These are phyloP conservation scores for Lymantria monacha DNA, from an alignment of 2,888 invertebrate genomes.

Conservation along the genomic window DNA sequence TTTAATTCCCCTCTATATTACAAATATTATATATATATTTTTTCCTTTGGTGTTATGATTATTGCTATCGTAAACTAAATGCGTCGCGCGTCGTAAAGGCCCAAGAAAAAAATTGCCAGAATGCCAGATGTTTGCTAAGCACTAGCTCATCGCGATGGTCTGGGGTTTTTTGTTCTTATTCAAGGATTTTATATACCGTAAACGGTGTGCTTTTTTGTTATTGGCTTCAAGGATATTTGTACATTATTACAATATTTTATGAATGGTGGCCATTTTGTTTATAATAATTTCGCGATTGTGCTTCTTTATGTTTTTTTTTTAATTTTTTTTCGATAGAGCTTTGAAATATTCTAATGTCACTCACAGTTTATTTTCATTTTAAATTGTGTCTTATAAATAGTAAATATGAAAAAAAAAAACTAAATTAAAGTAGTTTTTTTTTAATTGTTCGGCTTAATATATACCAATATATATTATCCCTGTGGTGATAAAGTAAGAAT, in stretches of 20 bases:
- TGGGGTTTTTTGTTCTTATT: slow-evolving; percentile 7
- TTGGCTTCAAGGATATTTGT: neutral
- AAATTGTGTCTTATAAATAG: too few relatives aligned
- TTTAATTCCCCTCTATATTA: slow-evolving; percentile 20
- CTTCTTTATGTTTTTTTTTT: neutral
- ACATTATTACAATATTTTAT: neutral
- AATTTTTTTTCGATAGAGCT: neutral
- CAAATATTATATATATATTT: slow-evolving; percentile 20
- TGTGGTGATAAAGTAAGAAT: too few relatives aligned
- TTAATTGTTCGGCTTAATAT: too few relatives aligned
- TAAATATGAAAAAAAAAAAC: too few relatives aligned
- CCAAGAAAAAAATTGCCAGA: slow-evolving; percentile 27
- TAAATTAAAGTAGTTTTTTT: too few relatives aligned
- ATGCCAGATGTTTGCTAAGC: slow-evolving; percentile 26
- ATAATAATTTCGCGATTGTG: neutral
- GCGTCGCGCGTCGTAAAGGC: slow-evolving; percentile 16
- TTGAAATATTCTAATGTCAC: too few relatives aligned
- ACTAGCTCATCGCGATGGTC: slow-evolving; percentile 5
- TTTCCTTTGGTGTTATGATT: slow-evolving; percentile 29
- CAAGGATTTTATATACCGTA: neutral
- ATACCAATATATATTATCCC: too few relatives aligned
- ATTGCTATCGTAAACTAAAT: slow-evolving; percentile 36
- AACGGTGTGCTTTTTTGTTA: neutral
- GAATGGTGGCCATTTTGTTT: neutral
- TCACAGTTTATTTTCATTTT: too few relatives aligned